These are phyloP conservation scores for Ivindomyrus marchei DNA, from an alignment of 2,113 vertebrate genomes.

Conservation along the genomic window DNA sequence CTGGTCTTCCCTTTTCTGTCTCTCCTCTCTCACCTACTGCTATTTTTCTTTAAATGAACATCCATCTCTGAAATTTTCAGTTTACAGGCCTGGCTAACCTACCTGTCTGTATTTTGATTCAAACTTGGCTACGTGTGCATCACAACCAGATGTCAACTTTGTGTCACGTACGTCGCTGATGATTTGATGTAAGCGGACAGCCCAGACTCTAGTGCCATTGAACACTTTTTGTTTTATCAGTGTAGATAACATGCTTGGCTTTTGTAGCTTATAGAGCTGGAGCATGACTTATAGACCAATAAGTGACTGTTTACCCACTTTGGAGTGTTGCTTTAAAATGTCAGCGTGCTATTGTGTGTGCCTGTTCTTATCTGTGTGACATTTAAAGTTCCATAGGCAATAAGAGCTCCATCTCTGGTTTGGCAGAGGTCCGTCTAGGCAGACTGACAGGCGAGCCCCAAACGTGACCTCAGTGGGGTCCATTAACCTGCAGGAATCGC, in stretches of 20 bases:
- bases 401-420: neutral
- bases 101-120: constrained; percentile 14
- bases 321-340: constrained; percentile 22
- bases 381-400: constrained; percentile 24
- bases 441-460: neutral
- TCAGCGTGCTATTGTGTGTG: constrained; percentile 13
- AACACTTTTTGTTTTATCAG: neutral
- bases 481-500: neutral
- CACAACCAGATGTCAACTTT: neutral
- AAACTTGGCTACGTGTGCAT: neutral
- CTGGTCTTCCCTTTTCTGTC: neutral
- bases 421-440: neutral
- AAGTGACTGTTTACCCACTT: constrained; percentile 12
- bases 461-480: neutral
- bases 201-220: constrained; percentile 2
- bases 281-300: neutral
- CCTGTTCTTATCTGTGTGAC: constrained; percentile 22
- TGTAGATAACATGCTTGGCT: neutral
- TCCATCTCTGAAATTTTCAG: neutral
- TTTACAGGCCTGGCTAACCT: neutral
- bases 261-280: constrained; percentile 20
- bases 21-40: neutral
- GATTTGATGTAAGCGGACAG: neutral
- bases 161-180: neutral
- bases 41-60: neutral